phyloP scores from a whole-genome alignment of 2,888 invertebrate genomes.

The Criorhina ranunculi region DNA sequence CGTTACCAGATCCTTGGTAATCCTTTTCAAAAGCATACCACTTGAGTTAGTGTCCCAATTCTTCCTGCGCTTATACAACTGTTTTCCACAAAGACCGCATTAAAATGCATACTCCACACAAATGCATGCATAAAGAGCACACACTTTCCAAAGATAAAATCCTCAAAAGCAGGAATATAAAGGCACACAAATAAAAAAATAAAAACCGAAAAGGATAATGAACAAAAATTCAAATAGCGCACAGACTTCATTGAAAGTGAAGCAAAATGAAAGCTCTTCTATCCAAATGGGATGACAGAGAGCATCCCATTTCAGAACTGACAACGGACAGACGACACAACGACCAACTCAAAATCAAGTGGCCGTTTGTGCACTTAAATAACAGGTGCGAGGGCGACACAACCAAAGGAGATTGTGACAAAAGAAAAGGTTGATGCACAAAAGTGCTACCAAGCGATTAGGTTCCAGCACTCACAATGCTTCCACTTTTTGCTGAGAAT shows the following conservation, averaged over 20 bases:
- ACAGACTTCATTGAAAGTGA: constrained; percentile 53
- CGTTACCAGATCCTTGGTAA: constrained; percentile 18
- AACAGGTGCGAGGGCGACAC: constrained; percentile 11
- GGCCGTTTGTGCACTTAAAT: constrained; percentile 26
- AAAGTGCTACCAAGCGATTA: constrained; percentile 55
- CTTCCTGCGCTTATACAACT: background rate
- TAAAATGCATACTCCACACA: constrained; percentile 28
- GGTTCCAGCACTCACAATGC: background rate
- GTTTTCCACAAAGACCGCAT: constrained; percentile 1
- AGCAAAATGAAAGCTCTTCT: constrained; percentile 4
- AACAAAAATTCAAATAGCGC: constrained; percentile 63
- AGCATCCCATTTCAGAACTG: constrained; percentile 2
- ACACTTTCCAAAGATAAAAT: constrained; percentile 14
- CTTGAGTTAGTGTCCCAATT: constrained; percentile 8
- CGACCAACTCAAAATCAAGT: constrained; percentile 44
- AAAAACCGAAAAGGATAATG: constrained; percentile 64
- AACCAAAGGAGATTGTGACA: background rate
- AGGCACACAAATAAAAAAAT: background rate
- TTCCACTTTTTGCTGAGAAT: constrained; percentile 2
- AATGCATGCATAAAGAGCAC: background rate
- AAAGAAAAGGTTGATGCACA: constrained; percentile 44
- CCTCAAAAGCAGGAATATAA: constrained; percentile 7
- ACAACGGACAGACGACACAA: no score
- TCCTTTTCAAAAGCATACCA: constrained; percentile 18
- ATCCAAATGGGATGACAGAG: constrained; percentile 17